Conservation (phyloP, 2,888 invertebrate species). For the Papilio gigon region DNA sequence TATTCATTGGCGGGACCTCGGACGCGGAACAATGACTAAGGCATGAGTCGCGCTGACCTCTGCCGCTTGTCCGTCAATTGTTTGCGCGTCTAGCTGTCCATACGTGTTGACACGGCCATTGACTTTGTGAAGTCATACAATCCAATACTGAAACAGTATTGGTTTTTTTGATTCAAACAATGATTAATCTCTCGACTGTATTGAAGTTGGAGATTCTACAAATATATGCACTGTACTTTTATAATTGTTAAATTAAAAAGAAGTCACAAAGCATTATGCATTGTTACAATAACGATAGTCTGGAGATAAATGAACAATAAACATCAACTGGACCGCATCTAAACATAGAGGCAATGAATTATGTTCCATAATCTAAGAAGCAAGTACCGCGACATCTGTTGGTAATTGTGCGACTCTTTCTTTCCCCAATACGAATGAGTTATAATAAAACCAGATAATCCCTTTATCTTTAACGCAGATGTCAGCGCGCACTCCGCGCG, state of each 20-base stretch:
- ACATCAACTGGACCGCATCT: not conserved
- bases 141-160: too few species aligned
- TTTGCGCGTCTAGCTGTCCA: constrained; percentile 48
- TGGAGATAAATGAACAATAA: not conserved
- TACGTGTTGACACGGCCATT: constrained; percentile 24
- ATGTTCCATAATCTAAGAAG: constrained; percentile 36
- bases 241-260: too few species aligned
- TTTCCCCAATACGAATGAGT: constrained; percentile 38
- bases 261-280: not conserved
- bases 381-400: constrained; percentile 38
- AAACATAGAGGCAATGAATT: constrained; percentile 23
- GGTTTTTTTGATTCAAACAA: not conserved
- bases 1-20: constrained; percentile 45
- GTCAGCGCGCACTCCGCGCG: constrained; percentile 7
- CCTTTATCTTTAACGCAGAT: constrained; percentile 40
- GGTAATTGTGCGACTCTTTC: constrained; percentile 36
- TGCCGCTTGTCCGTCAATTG: constrained; percentile 45
- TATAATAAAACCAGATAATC: constrained; percentile 41
- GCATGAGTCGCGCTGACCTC: constrained; percentile 45
- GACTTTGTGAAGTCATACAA: constrained; percentile 1
- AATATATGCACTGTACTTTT: too few species aligned
- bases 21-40: constrained; percentile 50
- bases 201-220: too few species aligned
- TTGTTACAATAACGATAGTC: too few species aligned
- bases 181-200: too few species aligned